These are phyloP conservation scores for Falcaria lacertinaria DNA, from an alignment of 2,888 invertebrate species.

Conservation along the genomic window DNA sequence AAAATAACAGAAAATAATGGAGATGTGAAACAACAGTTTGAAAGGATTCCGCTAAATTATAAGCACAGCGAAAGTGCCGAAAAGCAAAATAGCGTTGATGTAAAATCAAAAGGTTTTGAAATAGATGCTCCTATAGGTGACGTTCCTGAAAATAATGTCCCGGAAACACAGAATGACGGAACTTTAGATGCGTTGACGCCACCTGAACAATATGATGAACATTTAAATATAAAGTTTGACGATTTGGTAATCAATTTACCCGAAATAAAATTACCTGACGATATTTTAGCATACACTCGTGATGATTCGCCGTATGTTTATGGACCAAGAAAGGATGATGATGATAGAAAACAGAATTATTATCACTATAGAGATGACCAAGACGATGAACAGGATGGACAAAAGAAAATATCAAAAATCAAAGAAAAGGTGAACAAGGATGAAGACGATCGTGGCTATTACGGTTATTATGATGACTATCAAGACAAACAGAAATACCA, in stretches of 20 bases:
- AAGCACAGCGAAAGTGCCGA: slow-evolving; percentile 45
- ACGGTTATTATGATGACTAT: slow-evolving; percentile 22
- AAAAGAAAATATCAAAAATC: slow-evolving; percentile 19
- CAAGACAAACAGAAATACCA: slow-evolving; percentile 36
- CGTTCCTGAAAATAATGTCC: slow-evolving; percentile 13
- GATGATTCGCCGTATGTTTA: slow-evolving; percentile 30
- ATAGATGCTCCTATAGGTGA: slow-evolving; percentile 1
- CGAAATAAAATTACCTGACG: slow-evolving; percentile 71
- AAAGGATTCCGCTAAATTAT: slow-evolving; percentile 68
- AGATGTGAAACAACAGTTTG: slow-evolving; percentile 67
- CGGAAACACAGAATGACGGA: slow-evolving; percentile 31
- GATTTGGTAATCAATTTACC: slow-evolving; percentile 65
- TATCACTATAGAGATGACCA: slow-evolving; percentile 39
- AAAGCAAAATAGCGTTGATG: slow-evolving; percentile 19
- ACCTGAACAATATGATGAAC: slow-evolving; percentile 50
- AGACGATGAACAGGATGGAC: slow-evolving; percentile 21
- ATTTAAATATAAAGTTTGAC: slow-evolving; percentile 63
- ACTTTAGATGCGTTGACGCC: slow-evolving; percentile 43
- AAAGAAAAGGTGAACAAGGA: slow-evolving; percentile 25
- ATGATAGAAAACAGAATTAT: slow-evolving; percentile 26
- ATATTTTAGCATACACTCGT: slow-evolving; percentile 55
- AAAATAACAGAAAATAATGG: slow-evolving; percentile 21
- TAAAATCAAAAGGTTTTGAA: slow-evolving; percentile 13
- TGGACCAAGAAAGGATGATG: slow-evolving; percentile 28
- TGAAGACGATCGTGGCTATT: slow-evolving; percentile 26